Percentiles rank a stretch among this genome's conserved stretches.
These are phyloP conservation scores for Schrankia costaestrigalis DNA, from an alignment of 2,888 invertebrate species.

Conservation along the genomic window DNA sequence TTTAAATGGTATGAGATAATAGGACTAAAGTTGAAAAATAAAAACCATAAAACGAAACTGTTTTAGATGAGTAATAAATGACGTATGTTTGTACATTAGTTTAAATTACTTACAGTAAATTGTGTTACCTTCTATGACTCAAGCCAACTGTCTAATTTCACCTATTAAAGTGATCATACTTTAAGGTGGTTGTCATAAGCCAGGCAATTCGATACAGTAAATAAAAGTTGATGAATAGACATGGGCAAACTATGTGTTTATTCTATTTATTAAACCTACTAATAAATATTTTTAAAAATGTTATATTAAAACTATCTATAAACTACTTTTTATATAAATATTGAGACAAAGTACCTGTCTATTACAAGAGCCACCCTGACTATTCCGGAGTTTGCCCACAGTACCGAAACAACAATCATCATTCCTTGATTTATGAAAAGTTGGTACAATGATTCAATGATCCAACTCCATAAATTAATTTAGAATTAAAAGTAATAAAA, in stretches of 20 bases:
- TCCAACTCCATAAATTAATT: no score
- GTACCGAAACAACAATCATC: slow-evolving; percentile 6
- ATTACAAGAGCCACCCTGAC: slow-evolving; percentile 29
- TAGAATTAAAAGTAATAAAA: no score
- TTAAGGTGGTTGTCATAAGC: slow-evolving; percentile 2
- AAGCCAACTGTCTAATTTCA: no score
- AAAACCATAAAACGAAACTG: no score
- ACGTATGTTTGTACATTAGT: no score
- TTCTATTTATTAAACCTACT: slow-evolving; percentile 18
- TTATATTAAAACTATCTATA: slow-evolving; percentile 20
- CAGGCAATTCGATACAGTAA: slow-evolving; percentile 11
- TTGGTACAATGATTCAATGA: no score
- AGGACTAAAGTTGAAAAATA: no score
- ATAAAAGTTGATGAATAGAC: slow-evolving; percentile 3
- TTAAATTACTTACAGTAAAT: no score
- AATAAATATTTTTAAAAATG: slow-evolving; percentile 30
- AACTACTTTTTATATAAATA: slow-evolving; percentile 25
- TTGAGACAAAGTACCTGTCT: slow-evolving; percentile 28
- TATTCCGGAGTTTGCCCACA: slow-evolving; percentile 28
- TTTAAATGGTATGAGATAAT: no score
- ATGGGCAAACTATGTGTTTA: slow-evolving; percentile 11
- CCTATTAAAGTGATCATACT: no score
- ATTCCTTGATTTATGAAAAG: not conserved
- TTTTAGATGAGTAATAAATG: no score
- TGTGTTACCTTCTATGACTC: no score